These are phyloP conservation scores for Erebia palarica DNA, from an alignment of 2,888 invertebrate genomes.

Conservation along the genomic window DNA sequence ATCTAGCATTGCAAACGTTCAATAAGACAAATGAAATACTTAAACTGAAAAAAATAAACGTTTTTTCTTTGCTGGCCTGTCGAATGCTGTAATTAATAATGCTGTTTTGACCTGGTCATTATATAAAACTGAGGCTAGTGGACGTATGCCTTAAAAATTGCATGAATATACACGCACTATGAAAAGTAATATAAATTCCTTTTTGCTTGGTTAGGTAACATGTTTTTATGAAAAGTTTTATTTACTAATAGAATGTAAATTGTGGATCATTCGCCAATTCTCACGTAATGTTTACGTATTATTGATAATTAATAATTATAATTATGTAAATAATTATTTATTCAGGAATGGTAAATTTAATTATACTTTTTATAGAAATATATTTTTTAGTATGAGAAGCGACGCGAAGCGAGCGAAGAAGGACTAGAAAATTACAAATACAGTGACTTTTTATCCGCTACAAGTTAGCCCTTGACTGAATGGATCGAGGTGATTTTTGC, in stretches of 20 bases:
- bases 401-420: too few species aligned
- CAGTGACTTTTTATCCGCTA: too few species aligned
- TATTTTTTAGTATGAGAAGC: too few species aligned
- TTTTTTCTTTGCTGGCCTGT: too few species aligned
- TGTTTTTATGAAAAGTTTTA: conserved; percentile 30
- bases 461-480: too few species aligned
- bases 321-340: neutral
- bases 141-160: conserved; percentile 10
- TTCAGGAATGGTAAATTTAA: neutral
- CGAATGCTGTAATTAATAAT: too few species aligned
- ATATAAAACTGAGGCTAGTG: neutral
- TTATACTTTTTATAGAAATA: neutral
- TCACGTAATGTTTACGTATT: conserved; percentile 9
- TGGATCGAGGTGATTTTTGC: too few species aligned
- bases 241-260: conserved; percentile 18
- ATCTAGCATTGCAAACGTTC: too few species aligned
- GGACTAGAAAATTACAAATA: too few species aligned
- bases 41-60: too few species aligned
- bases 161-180: conserved; percentile 26
- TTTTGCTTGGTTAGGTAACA: conserved; percentile 37
- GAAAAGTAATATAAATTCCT: conserved; percentile 28
- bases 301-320: neutral
- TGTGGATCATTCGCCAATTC: conserved; percentile 6
- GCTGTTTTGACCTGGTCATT: neutral
- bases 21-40: too few species aligned